Base-by-base conservation (phyloP, 2,888 invertebrate species). In the Lasiommata megera region DNA sequence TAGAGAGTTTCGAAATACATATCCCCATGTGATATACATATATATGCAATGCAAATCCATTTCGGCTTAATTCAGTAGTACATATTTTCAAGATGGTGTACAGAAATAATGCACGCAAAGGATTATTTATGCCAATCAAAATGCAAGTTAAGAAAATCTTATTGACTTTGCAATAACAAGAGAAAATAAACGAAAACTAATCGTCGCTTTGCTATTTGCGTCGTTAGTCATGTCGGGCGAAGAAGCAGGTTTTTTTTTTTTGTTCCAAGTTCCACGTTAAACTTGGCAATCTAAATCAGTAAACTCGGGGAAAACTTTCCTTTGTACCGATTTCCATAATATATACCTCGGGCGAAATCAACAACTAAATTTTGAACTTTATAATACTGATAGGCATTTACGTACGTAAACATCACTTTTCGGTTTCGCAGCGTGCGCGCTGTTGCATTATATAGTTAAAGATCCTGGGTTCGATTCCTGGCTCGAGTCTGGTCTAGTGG, bases 261-360 rank as follows among this genome's bases (percentile, higher is more conserved):
- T 28, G 28, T 43, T 43, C 43, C 28, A 12, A 43, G 6, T 46
- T 31, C 46, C 46, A 31, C 29, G 46, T 11, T 31, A 8, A 46
- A 46, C 31, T 46, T 46, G 9, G 46, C 46, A 31, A 46, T 46
- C 46, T 31, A 46, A 46, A 46, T 46, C 46, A 46, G 29, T n/a
- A n/a, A 46, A 31, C 29, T 29, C 16, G 16, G 16, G 5, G 16
- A 6, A 14, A 46, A 46, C 29, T 46, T 46, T 17, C 46, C 16
- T 46, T 46, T 46, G 31, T 46, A 6, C 29, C 29, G 46, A 46
- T 46, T 46, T 46, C 29, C 46, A 46, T 46, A 11, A 46, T 31
- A 46, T 31, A 31, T 31, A 29, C 31, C 28, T 8, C 29, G 29
- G 14, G 46, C 29, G 9, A 16, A 44, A 46, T 46, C 16, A 29